Evolutionary conservation across 2,888 invertebrate species (phyloP).

Genomic region (Sympetrum striolatum): DNA sequence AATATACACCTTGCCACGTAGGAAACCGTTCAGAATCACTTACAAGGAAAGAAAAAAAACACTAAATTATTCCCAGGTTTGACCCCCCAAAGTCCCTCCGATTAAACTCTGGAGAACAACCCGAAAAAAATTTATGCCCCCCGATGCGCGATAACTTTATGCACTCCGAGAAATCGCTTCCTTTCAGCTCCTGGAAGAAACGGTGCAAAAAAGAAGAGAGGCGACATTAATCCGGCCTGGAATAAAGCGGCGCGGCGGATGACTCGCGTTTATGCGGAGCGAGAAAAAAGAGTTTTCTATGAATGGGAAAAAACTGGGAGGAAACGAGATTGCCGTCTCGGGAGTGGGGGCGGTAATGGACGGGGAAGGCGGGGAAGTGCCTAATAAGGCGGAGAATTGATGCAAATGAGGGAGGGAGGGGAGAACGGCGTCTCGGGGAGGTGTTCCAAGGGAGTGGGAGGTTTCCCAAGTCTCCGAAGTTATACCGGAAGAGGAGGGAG

Average conservation of each 20-base stretch:
- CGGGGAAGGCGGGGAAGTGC: slow-evolving; percentile 39
- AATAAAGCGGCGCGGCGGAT: too few relatives aligned
- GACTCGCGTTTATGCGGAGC: not conserved
- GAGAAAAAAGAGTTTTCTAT: slow-evolving; percentile 44
- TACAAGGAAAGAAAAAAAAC: too few relatives aligned
- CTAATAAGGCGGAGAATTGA: slow-evolving; percentile 47
- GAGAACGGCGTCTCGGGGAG: not conserved
- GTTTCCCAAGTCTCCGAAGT: slow-evolving; percentile 11
- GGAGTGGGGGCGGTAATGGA: slow-evolving; percentile 40
- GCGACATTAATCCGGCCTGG: too few relatives aligned
- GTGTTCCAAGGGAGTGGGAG: not conserved
- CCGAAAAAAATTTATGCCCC: too few relatives aligned
- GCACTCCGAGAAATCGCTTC: too few relatives aligned
- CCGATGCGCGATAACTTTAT: not conserved
- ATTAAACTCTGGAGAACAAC: too few relatives aligned
- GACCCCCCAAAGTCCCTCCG: too few relatives aligned
- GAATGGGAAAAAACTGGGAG: slow-evolving; percentile 31
- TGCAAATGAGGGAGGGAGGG: slow-evolving; percentile 40
- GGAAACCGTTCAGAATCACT: too few relatives aligned
- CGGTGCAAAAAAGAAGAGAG: not conserved
- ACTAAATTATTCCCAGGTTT: too few relatives aligned
- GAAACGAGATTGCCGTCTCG: slow-evolving; percentile 43
- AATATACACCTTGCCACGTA: too few relatives aligned
- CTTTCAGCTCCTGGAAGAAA: too few relatives aligned
- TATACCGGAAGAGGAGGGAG: slow-evolving; percentile 6